Conservation (phyloP, 1,140 invertebrate genomes). For the Caerostris extrusa region DNA sequence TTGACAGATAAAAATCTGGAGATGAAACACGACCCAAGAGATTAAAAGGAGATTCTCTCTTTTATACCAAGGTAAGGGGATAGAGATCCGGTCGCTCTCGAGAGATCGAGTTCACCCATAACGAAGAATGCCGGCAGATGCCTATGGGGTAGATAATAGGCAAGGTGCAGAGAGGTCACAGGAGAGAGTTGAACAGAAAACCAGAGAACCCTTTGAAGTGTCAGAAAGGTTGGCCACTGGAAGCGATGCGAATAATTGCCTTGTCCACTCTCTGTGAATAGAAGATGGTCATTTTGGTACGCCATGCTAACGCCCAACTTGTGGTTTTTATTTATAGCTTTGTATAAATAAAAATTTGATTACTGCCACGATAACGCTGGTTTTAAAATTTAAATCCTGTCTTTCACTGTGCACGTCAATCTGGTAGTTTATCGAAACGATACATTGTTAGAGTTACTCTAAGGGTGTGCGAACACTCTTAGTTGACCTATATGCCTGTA, state of each 20-base stretch:
- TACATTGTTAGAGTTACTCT: too few species aligned
- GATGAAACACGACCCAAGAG: not conserved
- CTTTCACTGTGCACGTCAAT: too few species aligned
- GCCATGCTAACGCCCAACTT: not conserved
- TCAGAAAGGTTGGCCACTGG: not conserved
- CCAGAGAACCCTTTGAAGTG: not conserved
- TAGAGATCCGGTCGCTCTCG: not conserved
- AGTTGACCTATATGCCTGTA: too few species aligned
- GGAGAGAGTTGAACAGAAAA: not conserved
- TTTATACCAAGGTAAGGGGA: not conserved
- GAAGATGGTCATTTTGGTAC: not conserved
- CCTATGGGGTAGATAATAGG: not conserved
- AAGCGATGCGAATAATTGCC: conserved; percentile 18
- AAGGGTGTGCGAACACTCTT: too few species aligned
- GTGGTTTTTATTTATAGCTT: not conserved
- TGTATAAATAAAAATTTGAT: not conserved
- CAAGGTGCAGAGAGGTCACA: not conserved
- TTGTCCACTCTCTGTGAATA: not conserved
- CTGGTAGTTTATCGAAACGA: too few species aligned
- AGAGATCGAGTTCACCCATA: not conserved
- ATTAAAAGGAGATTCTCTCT: not conserved
- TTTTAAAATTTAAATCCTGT: too few species aligned
- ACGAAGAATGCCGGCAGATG: conserved; percentile 5
- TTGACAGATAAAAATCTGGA: not conserved
- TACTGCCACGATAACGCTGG: not conserved